phyloP scores from a whole-genome alignment of 2,888 invertebrate genomes.

The Xestia c-nigrum region DNA sequence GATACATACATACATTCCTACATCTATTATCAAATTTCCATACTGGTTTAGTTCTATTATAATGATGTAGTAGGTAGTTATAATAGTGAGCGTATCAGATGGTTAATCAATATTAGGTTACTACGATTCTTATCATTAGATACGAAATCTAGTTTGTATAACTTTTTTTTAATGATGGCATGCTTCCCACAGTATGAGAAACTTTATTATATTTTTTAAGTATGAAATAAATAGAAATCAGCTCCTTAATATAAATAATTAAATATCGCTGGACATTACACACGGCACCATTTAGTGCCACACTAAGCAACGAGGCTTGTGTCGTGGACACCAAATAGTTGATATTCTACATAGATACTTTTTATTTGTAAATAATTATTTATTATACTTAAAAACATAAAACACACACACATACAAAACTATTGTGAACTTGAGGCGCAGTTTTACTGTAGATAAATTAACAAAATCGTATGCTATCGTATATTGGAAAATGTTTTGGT shows the following conservation, averaged over 20 bases:
- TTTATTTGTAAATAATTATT: too few relatives aligned
- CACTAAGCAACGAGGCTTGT: too few relatives aligned
- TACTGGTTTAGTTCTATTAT: slow-evolving; percentile 27
- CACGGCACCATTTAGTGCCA: too few relatives aligned
- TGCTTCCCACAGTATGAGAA: not conserved
- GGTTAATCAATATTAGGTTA: slow-evolving; percentile 16
- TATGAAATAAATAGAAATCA: not conserved
- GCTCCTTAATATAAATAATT: not conserved
- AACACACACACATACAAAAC: too few relatives aligned
- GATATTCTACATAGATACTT: too few relatives aligned
- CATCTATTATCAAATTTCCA: slow-evolving; percentile 26
- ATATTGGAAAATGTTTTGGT: not conserved
- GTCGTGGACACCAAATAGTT: too few relatives aligned
- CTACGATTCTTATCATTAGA: slow-evolving; percentile 16
- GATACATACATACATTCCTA: slow-evolving; percentile 14
- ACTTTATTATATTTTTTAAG: too few relatives aligned
- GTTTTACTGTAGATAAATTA: not conserved
- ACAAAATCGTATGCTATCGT: not conserved
- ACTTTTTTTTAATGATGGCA: not conserved
- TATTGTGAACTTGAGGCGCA: not conserved
- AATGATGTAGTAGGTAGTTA: not conserved
- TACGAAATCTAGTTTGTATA: not conserved
- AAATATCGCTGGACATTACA: too few relatives aligned
- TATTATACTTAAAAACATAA: too few relatives aligned
- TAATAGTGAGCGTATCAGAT: slow-evolving; percentile 13